Percentiles rank a stretch among this genome's conserved stretches.
phyloP scores from a whole-genome alignment of 2,113 vertebrate genomes.

The Alligator mississippiensis region DNA sequence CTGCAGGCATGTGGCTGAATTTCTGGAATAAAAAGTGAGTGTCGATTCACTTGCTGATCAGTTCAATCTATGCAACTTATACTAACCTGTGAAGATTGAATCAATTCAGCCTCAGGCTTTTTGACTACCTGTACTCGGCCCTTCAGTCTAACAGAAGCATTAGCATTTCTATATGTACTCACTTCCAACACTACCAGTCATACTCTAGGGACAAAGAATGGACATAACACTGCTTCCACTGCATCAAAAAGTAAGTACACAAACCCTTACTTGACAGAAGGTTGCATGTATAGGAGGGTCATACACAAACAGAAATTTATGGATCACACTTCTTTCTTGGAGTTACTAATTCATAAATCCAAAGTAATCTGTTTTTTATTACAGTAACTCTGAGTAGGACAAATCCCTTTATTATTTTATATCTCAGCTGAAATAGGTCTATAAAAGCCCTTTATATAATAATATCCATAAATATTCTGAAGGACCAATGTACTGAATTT shows the following conservation, averaged over 20 bases:
- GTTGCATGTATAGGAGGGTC: neutral
- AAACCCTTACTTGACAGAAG: neutral
- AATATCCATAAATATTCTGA: neutral
- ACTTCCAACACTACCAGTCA: neutral
- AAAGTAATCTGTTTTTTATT: neutral
- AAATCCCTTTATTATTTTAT: neutral
- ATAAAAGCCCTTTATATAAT: neutral
- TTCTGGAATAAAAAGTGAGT: no score
- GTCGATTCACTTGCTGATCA: no score
- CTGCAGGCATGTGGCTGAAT: no score
- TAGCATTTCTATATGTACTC: neutral
- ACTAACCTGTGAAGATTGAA: no score
- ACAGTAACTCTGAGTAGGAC: neutral
- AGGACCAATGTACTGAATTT: neutral
- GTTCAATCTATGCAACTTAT: no score
- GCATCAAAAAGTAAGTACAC: neutral
- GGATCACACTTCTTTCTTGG: neutral
- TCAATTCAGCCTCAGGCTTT: no score
- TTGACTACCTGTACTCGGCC: no score
- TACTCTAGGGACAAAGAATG: neutral
- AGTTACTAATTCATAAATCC: neutral
- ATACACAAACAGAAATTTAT: neutral
- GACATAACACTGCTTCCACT: neutral
- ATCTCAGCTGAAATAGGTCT: neutral
- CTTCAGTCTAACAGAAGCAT: neutral